These are phyloP conservation scores for Cranoglanis bouderius DNA, from an alignment of 2,113 vertebrate species.

Conservation along the genomic window DNA sequence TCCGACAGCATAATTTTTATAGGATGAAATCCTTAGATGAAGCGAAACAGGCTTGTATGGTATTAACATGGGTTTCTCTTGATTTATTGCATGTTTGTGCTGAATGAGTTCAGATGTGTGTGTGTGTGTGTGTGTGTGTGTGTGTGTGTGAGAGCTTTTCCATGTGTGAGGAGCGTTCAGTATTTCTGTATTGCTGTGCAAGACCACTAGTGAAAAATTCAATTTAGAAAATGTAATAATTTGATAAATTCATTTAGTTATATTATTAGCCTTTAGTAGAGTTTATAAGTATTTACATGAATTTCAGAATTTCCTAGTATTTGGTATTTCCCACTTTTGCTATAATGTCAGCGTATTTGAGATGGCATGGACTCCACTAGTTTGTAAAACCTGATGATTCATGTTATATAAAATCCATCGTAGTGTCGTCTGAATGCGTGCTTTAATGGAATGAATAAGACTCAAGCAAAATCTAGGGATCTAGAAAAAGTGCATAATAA, in stretches of 20 bases:
- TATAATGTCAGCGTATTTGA: neutral
- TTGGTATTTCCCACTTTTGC: neutral
- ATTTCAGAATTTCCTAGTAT: neutral
- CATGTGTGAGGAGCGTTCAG: neutral
- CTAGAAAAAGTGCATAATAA: neutral
- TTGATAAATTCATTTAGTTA: neutral
- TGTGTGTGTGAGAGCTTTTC: neutral
- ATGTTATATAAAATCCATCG: neutral
- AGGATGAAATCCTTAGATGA: neutral
- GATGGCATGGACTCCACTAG: neutral
- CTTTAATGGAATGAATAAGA: neutral
- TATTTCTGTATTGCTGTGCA: neutral
- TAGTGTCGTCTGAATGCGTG: neutral
- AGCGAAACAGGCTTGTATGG: neutral
- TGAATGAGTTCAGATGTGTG: neutral
- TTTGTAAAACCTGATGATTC: neutral
- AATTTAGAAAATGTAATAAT: neutral
- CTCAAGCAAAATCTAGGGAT: neutral
- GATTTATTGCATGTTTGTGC: slow-evolving; percentile 9
- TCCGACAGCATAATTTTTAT: neutral
- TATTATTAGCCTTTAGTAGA: neutral
- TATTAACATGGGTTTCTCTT: neutral
- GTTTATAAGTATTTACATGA: neutral
- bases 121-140: neutral
- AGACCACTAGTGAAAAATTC: neutral